phyloP scores from a whole-genome alignment of 2,797 vertebrate species.

The Rhinogobio ventralis region DNA sequence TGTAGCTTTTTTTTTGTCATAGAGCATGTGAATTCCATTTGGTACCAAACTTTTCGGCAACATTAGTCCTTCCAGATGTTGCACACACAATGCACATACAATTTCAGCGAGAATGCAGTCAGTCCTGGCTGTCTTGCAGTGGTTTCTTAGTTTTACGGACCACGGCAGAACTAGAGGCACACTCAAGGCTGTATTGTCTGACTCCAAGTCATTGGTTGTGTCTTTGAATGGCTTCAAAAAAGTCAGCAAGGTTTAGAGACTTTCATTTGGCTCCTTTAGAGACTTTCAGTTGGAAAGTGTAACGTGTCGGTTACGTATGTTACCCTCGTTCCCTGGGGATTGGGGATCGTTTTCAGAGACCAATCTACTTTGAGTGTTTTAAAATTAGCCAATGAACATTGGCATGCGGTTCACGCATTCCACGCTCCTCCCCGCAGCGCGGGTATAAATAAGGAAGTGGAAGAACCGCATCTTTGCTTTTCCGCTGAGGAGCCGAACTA shows the following conservation, averaged over 20 bases:
- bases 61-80: constrained; percentile 1
- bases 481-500: no score
- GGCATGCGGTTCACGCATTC: no score
- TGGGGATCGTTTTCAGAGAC: no score
- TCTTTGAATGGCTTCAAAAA: constrained; percentile 30
- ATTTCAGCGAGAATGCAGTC: constrained; percentile 21
- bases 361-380: no score
- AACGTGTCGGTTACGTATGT: no score
- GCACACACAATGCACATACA: constrained; percentile 4
- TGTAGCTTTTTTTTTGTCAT: not conserved
- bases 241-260: not conserved
- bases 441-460: no score
- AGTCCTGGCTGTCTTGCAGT: constrained; percentile 6
- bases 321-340: no score
- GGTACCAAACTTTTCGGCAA: not conserved
- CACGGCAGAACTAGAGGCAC: not conserved
- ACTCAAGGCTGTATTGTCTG: constrained; percentile 15
- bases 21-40: constrained; percentile 17
- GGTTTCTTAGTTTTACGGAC: constrained; percentile 21
- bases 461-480: no score
- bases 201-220: not conserved
- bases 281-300: no score
- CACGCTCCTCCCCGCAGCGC: no score
- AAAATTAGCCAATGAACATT: no score
- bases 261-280: no score